Evolutionary conservation across 2,113 vertebrate genomes (phyloP).

Genomic region (Herpetotheres cachinnans): DNA sequence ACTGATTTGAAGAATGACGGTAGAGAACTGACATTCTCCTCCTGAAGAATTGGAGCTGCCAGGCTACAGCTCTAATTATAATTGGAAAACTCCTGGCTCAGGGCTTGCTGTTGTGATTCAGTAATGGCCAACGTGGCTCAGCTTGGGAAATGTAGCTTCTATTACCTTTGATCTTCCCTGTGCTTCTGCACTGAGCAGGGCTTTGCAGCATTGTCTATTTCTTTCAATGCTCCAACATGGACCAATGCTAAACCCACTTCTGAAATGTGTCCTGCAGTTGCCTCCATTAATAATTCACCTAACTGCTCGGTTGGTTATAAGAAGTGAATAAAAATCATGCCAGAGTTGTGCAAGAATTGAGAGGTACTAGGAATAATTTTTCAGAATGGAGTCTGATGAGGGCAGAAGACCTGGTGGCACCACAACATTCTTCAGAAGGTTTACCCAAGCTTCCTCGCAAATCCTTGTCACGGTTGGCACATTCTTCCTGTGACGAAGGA

Average conservation of each 20-base stretch:
- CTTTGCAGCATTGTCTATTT: neutral
- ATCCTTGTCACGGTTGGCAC: neutral
- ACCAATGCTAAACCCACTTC: neutral
- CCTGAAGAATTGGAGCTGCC: neutral
- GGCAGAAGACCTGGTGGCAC: neutral
- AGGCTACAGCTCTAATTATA: neutral
- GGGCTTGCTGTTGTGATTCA: neutral
- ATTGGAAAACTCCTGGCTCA: neutral
- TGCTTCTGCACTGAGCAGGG: neutral
- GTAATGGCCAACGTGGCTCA: neutral
- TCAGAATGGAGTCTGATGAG: neutral
- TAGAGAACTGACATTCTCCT: neutral
- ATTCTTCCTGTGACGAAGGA: neutral
- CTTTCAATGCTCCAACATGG: neutral
- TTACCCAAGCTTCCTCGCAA: neutral
- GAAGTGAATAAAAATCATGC: neutral
- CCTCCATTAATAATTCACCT: neutral
- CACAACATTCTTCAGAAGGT: neutral
- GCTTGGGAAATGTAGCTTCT: neutral
- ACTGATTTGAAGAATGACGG: neutral
- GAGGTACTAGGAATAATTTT: neutral
- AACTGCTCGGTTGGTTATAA: neutral
- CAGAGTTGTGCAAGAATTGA: neutral
- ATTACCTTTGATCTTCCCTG: neutral
- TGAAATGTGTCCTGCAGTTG: neutral